Evolutionary conservation across 2,113 vertebrate species (phyloP).

Genomic region (Dryoscopus gambensis): DNA sequence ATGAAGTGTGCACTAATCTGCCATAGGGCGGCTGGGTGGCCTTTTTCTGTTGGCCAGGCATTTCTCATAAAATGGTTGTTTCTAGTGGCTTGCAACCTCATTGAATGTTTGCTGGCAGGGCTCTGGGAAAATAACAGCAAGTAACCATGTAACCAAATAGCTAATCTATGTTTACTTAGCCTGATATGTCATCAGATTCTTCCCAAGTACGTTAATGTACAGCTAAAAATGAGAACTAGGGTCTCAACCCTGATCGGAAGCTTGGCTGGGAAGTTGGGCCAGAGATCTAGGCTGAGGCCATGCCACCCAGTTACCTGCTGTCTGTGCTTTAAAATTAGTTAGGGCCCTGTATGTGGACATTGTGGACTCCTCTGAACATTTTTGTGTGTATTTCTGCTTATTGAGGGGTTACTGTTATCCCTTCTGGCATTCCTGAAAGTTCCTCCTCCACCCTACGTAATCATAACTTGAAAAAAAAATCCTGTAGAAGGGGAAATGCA

Average conservation of each 20-base stretch:
- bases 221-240: not conserved
- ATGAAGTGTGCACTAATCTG: not conserved
- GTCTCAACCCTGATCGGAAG: not conserved
- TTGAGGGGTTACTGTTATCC: not conserved
- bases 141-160: not conserved
- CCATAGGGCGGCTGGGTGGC: not conserved
- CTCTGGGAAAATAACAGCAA: conserved; percentile 33
- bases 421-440: not conserved
- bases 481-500: not conserved
- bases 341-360: not conserved
- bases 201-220: not conserved
- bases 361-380: not conserved
- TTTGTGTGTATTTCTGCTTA: not conserved
- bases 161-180: conserved; percentile 1
- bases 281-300: not conserved
- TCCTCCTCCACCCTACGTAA: not conserved
- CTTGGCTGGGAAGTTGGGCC: not conserved
- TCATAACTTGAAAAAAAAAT: not conserved
- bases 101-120: not conserved
- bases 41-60: not conserved
- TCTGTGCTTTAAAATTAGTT: not conserved
- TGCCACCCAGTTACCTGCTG: not conserved
- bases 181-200: not conserved
- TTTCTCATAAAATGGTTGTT: not conserved
- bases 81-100: not conserved